These are phyloP conservation scores for Sandelia bainsii DNA, from an alignment of 2,797 vertebrate species.

Conservation along the genomic window DNA sequence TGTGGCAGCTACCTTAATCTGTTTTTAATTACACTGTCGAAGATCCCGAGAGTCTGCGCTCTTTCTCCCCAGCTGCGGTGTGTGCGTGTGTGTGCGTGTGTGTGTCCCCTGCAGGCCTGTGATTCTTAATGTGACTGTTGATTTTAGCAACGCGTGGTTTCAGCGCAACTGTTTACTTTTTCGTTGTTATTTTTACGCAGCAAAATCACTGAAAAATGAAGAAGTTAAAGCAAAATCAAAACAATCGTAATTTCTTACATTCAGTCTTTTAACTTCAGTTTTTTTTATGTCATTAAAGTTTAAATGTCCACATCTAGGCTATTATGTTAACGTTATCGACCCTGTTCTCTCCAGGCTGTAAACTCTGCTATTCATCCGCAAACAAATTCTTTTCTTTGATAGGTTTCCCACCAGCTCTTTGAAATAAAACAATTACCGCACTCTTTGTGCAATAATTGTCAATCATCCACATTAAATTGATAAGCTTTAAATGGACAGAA, in stretches of 20 bases:
- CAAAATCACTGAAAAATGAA: background rate
- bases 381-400: slow-evolving; percentile 71
- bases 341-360: slow-evolving; percentile 4
- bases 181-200: background rate
- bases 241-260: accelerated
- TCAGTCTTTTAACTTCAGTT: background rate
- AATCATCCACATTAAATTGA: slow-evolving; percentile 84
- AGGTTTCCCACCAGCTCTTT: slow-evolving; percentile 76
- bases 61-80: slow-evolving; percentile 16
- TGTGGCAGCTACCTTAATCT: slow-evolving; percentile 83
- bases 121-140: background rate
- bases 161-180: background rate
- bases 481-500: slow-evolving; percentile 82
- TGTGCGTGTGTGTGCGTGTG: slow-evolving; percentile 19
- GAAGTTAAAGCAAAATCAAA: background rate
- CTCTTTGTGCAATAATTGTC: slow-evolving; percentile 85
- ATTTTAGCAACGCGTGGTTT: background rate
- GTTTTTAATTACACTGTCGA: slow-evolving; percentile 82
- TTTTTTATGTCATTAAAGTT: slow-evolving; percentile 1
- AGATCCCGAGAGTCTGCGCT: slow-evolving; percentile 67
- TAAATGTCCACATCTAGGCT: background rate
- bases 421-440: slow-evolving; percentile 79
- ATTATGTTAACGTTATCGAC: background rate
- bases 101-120: slow-evolving; percentile 7
- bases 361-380: slow-evolving; percentile 52